Base-by-base conservation (phyloP, 2,888 invertebrate species). In the Thymelicus acteon region DNA sequence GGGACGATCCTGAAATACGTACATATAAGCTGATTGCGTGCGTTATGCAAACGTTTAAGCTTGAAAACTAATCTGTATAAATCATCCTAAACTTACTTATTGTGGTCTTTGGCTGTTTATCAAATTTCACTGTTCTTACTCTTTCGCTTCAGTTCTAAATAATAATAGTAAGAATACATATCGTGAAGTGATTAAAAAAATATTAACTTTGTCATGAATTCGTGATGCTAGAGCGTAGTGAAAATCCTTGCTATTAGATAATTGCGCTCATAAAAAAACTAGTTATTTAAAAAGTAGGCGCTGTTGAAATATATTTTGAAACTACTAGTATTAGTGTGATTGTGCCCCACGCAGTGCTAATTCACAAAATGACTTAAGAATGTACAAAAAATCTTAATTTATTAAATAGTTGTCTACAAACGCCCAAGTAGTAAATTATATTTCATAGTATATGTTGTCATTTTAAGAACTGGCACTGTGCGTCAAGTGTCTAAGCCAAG, bases 161-260 rank as follows among this genome's bases (percentile, higher is more conserved):
- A 57, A 8, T 60, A 60, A 10, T 39, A 15, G 60, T 40, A 40
- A 60, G 40, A 40, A 40, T 60, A 40, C 60, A 60, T 60, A 60
- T 60, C 60, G 60, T 40, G 2, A 60, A 40, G 60, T 60, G 60
- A 60, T 40, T 60, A 15, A 60, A n/a, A 15, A 60, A 19, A 19
- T 1, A 19, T 19, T 60, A 60, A 19, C 57, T 40, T 40, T 60
- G 5, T 60, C 60, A 40, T 60, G 31, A 54, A 54, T 24, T 57
- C 37, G 37, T 57, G 57, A 57, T 37, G 54, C 24, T 57, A n/a
- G n/a, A 57, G 31, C 10, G 13, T 24, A 57, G 57, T 24, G 57
- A 49, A 52, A 19, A 15, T n/a, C 19, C 19, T 13, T 19, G 52
- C 13, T 52, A 19, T 52, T 52, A 19, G 19, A 52, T 19, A 52